phyloP scores from a whole-genome alignment of 1,140 invertebrate genomes.

The Psilanteris sp. region DNA sequence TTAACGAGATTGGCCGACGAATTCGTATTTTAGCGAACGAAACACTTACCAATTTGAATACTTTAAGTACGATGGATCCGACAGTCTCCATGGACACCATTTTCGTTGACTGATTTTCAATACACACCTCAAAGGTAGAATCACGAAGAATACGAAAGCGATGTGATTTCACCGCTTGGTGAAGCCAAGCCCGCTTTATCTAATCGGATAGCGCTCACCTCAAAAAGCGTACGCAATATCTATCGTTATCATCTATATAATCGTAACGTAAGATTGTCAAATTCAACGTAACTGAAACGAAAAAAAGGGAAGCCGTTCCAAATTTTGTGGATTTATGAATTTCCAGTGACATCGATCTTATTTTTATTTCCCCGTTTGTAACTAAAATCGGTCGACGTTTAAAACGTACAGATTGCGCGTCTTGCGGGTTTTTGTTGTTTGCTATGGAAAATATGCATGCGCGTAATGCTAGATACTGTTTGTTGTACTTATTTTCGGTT shows the following conservation, averaged over 20 bases:
- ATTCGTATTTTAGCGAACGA: too few relatives aligned
- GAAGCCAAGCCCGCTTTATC: constrained; percentile 77
- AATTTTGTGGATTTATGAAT: too few relatives aligned
- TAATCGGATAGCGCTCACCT: constrained; percentile 74
- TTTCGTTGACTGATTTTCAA: constrained; percentile 70
- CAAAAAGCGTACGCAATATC: constrained; percentile 39
- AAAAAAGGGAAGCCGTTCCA: too few relatives aligned
- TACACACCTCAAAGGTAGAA: constrained; percentile 25
- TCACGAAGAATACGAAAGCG: constrained; percentile 62
- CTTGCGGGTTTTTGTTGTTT: too few relatives aligned
- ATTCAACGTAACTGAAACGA: constrained; percentile 23
- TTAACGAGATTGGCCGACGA: too few relatives aligned
- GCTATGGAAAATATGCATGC: too few relatives aligned
- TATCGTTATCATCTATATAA: constrained; percentile 37
- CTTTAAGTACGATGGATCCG: constrained; percentile 87
- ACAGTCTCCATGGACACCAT: constrained; percentile 89
- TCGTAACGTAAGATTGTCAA: constrained; percentile 32
- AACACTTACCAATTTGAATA: constrained; percentile 89
- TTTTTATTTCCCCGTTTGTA: too few relatives aligned
- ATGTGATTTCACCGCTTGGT: constrained; percentile 46
- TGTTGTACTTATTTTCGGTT: too few relatives aligned
- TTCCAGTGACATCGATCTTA: too few relatives aligned
- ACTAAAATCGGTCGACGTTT: too few relatives aligned
- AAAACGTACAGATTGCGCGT: too few relatives aligned
- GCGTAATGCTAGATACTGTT: too few relatives aligned